Conservation (phyloP, 2,797 vertebrate genomes). For the Platyrinchus mystaceus region DNA sequence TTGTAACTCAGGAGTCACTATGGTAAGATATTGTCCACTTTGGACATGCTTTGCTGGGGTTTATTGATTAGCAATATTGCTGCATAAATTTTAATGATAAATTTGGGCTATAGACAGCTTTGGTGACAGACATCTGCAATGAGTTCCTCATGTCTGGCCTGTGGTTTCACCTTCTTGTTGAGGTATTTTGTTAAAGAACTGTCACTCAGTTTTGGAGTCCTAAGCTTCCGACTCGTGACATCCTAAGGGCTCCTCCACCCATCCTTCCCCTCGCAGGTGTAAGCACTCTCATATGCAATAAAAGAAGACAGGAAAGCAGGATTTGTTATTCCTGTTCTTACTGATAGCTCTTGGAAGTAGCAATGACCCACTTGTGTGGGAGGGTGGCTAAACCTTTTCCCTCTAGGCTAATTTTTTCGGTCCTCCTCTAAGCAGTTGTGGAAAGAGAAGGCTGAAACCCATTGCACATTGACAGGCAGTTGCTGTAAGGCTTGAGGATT, state of each 20-base stretch:
- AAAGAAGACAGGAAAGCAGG: background rate
- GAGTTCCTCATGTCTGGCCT: background rate
- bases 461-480: background rate
- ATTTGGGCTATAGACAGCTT: background rate
- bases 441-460: background rate
- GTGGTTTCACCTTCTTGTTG: background rate
- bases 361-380: background rate
- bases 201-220: background rate
- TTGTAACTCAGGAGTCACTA: background rate
- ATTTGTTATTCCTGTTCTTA: background rate
- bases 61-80: constrained; percentile 5
- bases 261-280: background rate
- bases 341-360: background rate
- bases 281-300: background rate
- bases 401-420: background rate
- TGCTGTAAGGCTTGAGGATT: background rate
- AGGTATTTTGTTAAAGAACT: background rate
- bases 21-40: background rate
- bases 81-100: background rate
- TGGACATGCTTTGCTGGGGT: background rate
- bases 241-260: background rate
- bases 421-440: background rate
- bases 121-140: background rate
- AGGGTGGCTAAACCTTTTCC: background rate
- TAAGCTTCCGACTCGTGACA: background rate